Base-by-base conservation (phyloP, 2,888 invertebrate genomes). In the Drosophila greeni region DNA sequence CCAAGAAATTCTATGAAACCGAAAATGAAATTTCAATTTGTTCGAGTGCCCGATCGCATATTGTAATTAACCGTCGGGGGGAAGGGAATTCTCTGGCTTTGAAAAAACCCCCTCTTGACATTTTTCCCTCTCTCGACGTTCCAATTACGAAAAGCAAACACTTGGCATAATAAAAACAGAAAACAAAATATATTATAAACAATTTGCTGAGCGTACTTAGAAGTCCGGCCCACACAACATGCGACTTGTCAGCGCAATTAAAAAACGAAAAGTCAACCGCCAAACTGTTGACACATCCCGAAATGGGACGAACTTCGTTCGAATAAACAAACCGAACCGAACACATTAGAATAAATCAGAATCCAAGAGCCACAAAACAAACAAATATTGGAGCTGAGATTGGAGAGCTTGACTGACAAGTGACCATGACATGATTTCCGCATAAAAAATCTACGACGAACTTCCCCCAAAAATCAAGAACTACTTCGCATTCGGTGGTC, bases 131-230 rank as follows among this genome's bases (percentile, higher is more conserved):
- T 16, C 43, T 75, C 80, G 81, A 74, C 83, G 81, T 81, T 81
- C 83, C 83, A 82, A 82, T 81, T 81, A 82, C 78, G 81, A 81
- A 78, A 82, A 59, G 68, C 78, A 82, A 81, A 76, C 81, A 81
- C 81, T 81, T 75, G 59, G 57, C 68, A 51, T 78, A 81, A 81
- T 72, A 74, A 70, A 78, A 78, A 75, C 81, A 78, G 29, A 70
- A 72, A 47, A 48, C 7, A 14, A 48, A 14, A 40, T 36, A 61
- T 61, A 68, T 61, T 62, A 64, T 62, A 70, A 60, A 64, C 67
- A 67, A 34, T 58, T 58, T 18, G 42, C 58, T 36, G 47, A 18
- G 48, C 43, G 56, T 54, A 61, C 67, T 67, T 57, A 56, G 61
- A 67, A 66, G 67, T 49, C 37, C 52, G 48, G 69, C 69, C 69